Conservation (phyloP, 2,113 vertebrate genomes). For the Naja naja region DNA sequence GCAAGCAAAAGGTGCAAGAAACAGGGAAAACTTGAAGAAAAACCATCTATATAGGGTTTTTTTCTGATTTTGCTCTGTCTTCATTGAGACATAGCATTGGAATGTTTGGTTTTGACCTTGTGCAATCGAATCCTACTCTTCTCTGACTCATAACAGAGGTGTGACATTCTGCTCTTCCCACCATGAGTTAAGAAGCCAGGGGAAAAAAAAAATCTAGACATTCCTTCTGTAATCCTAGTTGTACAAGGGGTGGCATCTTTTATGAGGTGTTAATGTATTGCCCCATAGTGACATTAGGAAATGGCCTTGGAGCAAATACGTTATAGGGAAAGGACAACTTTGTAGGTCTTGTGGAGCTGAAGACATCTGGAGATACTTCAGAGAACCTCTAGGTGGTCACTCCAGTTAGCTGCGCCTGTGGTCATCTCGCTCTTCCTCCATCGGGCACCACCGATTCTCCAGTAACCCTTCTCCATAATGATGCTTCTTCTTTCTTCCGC, state of each 20-base stretch:
- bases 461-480: conserved; percentile 50
- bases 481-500: conserved; percentile 61
- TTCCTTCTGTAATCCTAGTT: background rate
- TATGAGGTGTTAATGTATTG: background rate
- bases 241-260: background rate
- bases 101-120: background rate
- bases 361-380: background rate
- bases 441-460: conserved; percentile 22
- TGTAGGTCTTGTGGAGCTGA: rapidly evolving
- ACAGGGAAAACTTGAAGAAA: background rate
- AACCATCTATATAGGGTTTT: background rate
- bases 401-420: conserved; percentile 35
- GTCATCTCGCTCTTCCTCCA: conserved; percentile 44
- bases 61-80: background rate
- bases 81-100: background rate
- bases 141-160: background rate
- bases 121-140: background rate
- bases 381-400: rapidly evolving
- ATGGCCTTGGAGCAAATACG: background rate
- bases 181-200: background rate
- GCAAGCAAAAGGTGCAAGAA: background rate
- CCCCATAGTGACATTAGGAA: background rate
- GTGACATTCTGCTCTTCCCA: background rate
- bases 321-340: background rate
- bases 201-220: background rate